Conservation (phyloP, 2,888 invertebrate genomes). For the Tridacna crocea region DNA sequence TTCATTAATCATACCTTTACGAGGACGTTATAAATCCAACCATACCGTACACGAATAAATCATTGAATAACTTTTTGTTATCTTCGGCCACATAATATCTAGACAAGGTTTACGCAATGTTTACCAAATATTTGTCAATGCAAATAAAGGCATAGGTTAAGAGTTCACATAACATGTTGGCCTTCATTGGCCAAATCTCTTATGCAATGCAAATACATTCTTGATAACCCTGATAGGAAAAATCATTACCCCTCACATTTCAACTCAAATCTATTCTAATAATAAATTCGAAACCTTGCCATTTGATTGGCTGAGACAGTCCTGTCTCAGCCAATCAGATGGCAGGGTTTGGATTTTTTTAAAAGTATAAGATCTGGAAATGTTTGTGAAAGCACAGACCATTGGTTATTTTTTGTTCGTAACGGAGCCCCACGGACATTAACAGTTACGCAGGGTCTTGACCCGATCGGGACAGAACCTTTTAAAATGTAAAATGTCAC, state of each 20-base stretch:
- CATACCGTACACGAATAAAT: constrained; percentile 15
- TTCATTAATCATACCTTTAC: neutral
- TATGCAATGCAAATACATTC: constrained; percentile 20
- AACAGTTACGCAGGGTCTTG: constrained; percentile 13
- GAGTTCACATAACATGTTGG: neutral
- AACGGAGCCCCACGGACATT: neutral
- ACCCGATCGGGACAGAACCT: constrained; percentile 23
- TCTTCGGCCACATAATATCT: constrained; percentile 18
- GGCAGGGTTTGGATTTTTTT: no score
- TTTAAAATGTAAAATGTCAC: neutral
- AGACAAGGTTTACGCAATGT: constrained; percentile 23
- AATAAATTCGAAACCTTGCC: no score
- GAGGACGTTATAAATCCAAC: neutral
- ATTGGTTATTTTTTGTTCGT: no score
- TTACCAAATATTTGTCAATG: constrained; percentile 25
- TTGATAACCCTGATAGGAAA: neutral
- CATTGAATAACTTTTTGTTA: constrained; percentile 21
- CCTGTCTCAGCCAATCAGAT: no score
- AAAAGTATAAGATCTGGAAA: no score
- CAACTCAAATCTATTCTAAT: no score
- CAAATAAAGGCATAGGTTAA: constrained; percentile 20
- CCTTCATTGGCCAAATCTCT: neutral
- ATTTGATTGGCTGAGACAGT: no score
- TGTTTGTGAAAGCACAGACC: no score
- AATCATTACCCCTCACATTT: no score